Evolutionary conservation across 35 echinoderm and acorn worm species (phyloP).

Genomic region (Ophiothrix spiculata): DNA sequence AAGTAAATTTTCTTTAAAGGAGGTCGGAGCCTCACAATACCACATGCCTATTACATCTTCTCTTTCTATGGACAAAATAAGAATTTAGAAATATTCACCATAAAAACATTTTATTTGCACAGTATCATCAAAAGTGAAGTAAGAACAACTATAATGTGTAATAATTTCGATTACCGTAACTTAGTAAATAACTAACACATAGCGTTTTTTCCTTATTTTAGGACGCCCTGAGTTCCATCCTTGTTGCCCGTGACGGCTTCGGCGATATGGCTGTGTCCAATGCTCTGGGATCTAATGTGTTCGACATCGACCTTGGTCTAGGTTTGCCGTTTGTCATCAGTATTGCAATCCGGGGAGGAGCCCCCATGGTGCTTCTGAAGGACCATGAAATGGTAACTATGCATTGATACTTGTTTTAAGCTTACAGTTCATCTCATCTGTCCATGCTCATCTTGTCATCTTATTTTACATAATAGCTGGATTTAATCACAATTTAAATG

Average conservation of each 20-base stretch:
- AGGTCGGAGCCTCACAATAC: too few relatives aligned
- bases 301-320: conserved; percentile 91
- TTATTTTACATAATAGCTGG: not conserved
- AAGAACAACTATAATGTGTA: too few relatives aligned
- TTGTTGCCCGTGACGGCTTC: conserved; percentile 89
- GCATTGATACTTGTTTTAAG: not conserved
- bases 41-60: too few relatives aligned
- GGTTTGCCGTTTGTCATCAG: conserved; percentile 79
- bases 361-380: conserved; percentile 38
- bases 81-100: too few relatives aligned
- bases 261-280: conserved; percentile 98
- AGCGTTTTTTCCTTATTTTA: too few relatives aligned
- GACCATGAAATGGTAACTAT: conserved; percentile 51
- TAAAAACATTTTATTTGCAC: too few relatives aligned
- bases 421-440: not conserved
- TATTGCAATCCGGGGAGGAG: conserved; percentile 32
- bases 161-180: too few relatives aligned
- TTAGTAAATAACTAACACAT: too few relatives aligned
- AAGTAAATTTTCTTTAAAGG: too few relatives aligned
- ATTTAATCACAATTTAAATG: not conserved
- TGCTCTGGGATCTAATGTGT: conserved; percentile 95
- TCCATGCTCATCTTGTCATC: not conserved
- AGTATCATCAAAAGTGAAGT: too few relatives aligned
- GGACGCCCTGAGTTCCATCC: conserved; percentile 92
- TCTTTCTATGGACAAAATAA: too few relatives aligned